Evolutionary conservation across 1,140 invertebrate genomes (phyloP).

Genomic region (Sycophaga agraensis): DNA sequence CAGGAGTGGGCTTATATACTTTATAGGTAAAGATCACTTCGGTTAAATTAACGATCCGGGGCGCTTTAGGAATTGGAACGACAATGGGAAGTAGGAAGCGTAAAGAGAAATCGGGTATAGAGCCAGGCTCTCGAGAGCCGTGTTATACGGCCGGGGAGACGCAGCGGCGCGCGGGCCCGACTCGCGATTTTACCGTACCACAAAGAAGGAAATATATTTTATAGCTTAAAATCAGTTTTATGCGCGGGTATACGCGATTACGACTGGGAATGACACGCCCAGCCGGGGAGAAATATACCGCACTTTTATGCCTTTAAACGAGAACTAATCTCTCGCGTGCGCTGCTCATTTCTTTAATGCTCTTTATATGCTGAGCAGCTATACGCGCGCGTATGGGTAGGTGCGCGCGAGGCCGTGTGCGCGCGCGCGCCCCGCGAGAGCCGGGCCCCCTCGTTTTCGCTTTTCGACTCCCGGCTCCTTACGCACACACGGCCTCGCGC

Average conservation of each 20-base stretch:
- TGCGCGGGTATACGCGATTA: slow-evolving; percentile 41
- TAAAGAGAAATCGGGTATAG: neutral
- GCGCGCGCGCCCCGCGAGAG: too few relatives aligned
- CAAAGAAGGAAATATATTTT: slow-evolving; percentile 38
- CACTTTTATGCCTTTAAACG: slow-evolving; percentile 36
- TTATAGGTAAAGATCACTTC: too few relatives aligned
- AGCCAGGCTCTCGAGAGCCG: too few relatives aligned
- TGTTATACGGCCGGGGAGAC: too few relatives aligned
- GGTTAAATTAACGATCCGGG: too few relatives aligned
- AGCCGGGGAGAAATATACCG: slow-evolving; percentile 29
- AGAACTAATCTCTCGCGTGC: slow-evolving; percentile 34
- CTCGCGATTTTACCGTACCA: neutral
- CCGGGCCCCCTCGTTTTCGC: too few relatives aligned
- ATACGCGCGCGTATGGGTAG: too few relatives aligned
- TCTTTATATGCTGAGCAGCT: too few relatives aligned
- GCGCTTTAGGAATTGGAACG: neutral
- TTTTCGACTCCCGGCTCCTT: too few relatives aligned
- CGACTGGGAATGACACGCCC: slow-evolving; percentile 31
- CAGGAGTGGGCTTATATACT: too few relatives aligned
- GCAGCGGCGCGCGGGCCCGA: neutral
- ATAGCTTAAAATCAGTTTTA: slow-evolving; percentile 48
- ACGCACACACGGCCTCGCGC: too few relatives aligned
- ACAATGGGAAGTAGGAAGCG: neutral
- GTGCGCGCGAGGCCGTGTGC: too few relatives aligned
- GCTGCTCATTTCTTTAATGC: slow-evolving; percentile 22